Evolutionary conservation across 1,140 invertebrate genomes (phyloP).

Genomic region (Philotrypesis tridentata): DNA sequence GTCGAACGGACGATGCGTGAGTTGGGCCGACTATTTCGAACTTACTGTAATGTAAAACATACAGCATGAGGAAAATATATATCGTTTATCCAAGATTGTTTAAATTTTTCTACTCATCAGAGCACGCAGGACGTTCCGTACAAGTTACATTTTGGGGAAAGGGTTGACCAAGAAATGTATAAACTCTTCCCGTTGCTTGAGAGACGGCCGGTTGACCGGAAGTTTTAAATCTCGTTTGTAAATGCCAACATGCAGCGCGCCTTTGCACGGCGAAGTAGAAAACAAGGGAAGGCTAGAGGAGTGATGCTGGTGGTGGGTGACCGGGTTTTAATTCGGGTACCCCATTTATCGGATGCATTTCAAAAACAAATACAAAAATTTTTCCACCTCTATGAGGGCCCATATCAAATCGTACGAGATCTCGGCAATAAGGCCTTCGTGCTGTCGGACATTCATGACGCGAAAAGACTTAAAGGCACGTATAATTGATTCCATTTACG

Average conservation of each 20-base stretch:
- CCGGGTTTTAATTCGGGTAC: neutral
- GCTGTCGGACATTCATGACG: too few relatives aligned
- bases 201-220: neutral
- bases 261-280: neutral
- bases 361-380: neutral
- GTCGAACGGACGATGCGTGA: constrained; percentile 11
- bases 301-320: neutral
- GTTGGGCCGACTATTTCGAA: constrained; percentile 11
- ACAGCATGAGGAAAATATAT: constrained; percentile 25
- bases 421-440: too few relatives aligned
- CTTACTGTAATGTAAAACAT: constrained; percentile 20
- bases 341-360: neutral
- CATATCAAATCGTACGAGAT: neutral
- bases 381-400: neutral
- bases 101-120: constrained; percentile 39
- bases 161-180: neutral
- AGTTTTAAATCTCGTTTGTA: too few relatives aligned
- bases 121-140: neutral
- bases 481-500: too few relatives aligned
- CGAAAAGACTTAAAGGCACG: too few relatives aligned
- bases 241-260: too few relatives aligned
- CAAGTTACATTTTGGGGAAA: neutral
- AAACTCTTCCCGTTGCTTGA: neutral
- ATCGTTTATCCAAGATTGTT: neutral
- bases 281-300: neutral